These are phyloP conservation scores for Falco concolor DNA, from an alignment of 2,797 vertebrate genomes.

Conservation along the genomic window DNA sequence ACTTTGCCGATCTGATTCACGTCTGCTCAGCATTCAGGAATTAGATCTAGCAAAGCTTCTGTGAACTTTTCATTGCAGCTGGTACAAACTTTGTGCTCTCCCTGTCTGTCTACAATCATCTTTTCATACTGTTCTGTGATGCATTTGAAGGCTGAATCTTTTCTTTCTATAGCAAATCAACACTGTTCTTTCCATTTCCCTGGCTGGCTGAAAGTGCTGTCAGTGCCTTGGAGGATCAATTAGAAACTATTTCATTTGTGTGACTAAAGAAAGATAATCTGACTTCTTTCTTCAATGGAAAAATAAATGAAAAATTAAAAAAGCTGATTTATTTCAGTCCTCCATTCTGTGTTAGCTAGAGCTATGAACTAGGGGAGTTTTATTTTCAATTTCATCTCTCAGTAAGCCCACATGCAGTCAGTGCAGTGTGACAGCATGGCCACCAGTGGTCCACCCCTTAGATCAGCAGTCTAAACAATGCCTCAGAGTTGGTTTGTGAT, in stretches of 20 bases:
- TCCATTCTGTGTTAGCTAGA: background rate
- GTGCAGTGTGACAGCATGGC: background rate
- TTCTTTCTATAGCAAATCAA: background rate
- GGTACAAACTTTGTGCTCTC: background rate
- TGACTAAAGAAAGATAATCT: background rate
- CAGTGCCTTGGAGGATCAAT: background rate
- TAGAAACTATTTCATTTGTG: background rate
- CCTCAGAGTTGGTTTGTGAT: background rate
- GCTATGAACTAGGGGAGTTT: background rate
- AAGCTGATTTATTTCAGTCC: background rate
- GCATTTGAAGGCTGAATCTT: background rate
- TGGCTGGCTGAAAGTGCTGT: background rate
- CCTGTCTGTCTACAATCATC: background rate
- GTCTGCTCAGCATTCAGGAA: background rate
- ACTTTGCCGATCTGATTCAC: background rate
- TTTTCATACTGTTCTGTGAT: background rate
- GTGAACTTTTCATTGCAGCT: slow-evolving; percentile 24
- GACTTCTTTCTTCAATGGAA: background rate
- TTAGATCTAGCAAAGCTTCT: background rate
- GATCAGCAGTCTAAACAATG: background rate
- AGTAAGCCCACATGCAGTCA: background rate
- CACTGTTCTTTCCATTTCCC: background rate
- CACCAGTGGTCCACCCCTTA: background rate
- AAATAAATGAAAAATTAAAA: background rate
- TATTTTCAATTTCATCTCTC: background rate